Evolutionary conservation across 1,140 invertebrate genomes (phyloP), one percentile per base, ranked within the genome.

Genomic region (Drosophila cardini): DNA sequence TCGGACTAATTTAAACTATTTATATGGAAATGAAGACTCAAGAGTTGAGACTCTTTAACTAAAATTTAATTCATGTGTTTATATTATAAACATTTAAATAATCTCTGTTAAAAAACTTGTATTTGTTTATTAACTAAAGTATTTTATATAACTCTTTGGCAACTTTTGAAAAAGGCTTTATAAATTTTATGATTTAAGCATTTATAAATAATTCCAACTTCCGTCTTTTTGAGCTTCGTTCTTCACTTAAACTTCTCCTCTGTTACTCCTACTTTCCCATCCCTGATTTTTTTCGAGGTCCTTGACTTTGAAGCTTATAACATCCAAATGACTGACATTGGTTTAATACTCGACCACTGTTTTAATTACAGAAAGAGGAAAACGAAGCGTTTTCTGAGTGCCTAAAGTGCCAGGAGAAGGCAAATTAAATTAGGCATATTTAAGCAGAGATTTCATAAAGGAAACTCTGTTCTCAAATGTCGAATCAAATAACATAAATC

Each of bases 341-440:
- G 52, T 63, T 71, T 62, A 52, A 42, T 55, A 16, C 38, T 53
- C 58, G 60, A 56, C 68, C 63, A 55, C 50, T n/a, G 56, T 69
- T 69, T 69, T 73, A 73, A 73, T 73, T 73, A 57, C 34, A 32
- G 40, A 18, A 10, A 30, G 42, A 18, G 9, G 13, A 18, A 32
- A 6, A 55, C 9, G 34, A 38, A 55, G 34, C 15, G 30, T n/a
- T 46, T 15, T 15, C 46, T 48, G 58, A 72, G 62, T 58, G 69
- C 63, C 58, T 60, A 56, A 26, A 43, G 34, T 11, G 67, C 8
- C 46, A 40, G 69, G 52, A 65, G 65, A 71, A 40, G 15, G 15
- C 40, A 73, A 73, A 73, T 73, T 58, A 73, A 73, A 73, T 73
- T 73, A 73, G 71, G 64, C 71, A 45, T 73, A 61, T 73, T 69